Base-by-base conservation (phyloP, 2,888 invertebrate genomes). In the Siphlonurus alternatus region DNA sequence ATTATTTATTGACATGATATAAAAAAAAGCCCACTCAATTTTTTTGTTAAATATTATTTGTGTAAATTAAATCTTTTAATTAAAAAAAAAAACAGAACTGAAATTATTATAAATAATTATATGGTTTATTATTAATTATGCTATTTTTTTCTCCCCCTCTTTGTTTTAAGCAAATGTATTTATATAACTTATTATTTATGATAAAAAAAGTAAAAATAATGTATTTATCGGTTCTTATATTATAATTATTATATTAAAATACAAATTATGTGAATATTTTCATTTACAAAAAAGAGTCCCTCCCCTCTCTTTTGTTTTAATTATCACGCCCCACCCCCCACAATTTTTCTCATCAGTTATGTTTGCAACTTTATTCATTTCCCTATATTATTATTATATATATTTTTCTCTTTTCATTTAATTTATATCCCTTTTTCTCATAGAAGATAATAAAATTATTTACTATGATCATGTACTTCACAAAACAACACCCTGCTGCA, bases 131-230 rank as follows among this genome's bases (percentile, higher is more conserved):
- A 38, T 38, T 38, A 38, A 10, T 38, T 5, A 10, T 10, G 7
- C 15, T 15, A 10, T 38, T 38, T 10, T 10, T 38, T 38, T 38
- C 15, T 38, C 15, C 15, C 15, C 15, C 38, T 38, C 38, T 38
- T 38, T 5, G 5, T 38, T 38, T 38, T 38, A 38, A 38, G 38
- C 15, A 38, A 38, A 38, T 63, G 53, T 63, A 63, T 63, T 64
- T 64, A 64, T 61, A 60, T 64, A 64, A 64, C 64, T 64, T 64
- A 64, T 64, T 64, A 64, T 64, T 64, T 64, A 64, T 64, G 60
- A 60, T 64, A 25, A 61, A 60, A 64, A 64, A 63, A 63, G 38
- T 22, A 56, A 5, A 56, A 38, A 10, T 38, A 38, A 10, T 63
- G 63, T 64, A 64, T 64, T 64, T 64, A 64, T 64, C 64, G 51